Base-by-base conservation (phyloP, 2,797 vertebrate species). In the Diglossa cyanea region DNA sequence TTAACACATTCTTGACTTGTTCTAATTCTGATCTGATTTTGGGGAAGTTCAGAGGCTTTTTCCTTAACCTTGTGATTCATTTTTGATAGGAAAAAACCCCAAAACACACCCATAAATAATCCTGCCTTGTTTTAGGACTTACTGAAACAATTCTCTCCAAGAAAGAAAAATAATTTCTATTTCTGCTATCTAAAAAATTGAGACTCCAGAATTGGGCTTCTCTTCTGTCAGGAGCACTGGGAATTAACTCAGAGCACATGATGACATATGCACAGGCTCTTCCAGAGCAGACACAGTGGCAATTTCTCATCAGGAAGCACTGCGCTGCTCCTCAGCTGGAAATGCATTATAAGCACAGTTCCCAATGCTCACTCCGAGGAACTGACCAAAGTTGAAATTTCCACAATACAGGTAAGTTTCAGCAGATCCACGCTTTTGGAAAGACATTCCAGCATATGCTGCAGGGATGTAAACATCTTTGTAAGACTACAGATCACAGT, bases 21-120 rank as follows among this genome's bases (percentile, higher is more conserved):
- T 79, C 62, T 57, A 53, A 91, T 74, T 72, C 78, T 86, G 53
- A 57, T 47, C 35, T 82, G 33, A 47, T 57, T 89, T 37, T 68
- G 39, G 25, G 20, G 31, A 63, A 88, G 20, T 37, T 0, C 0
- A 62, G 20, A 51, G 15, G 3, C 21, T 75, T 73, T 55, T 76
- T 31, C 20, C 50, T 79, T 62, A 60, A 33, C 66, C 8, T 28
- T 4, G 0, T 18, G 28, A 86, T 66, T 89, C 3, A 6, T 48
- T 92, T 76, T 44, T 66, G 8, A 61, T 42, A 8, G 23, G 53
- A 24, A 35, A 21, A 45, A 20, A 0, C 0, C 3, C 7, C 37
- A 50, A 51, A 76, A 54, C 28, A 58, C 2, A 42, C 6, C 4
- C 39, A 53, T n/a, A 67, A 77, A 78, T 61, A 89, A 86, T 31